Evolutionary conservation across 37 sponge, comb jelly and placozoan species (phyloP).

Genomic region (Ephydatia muelleri): DNA sequence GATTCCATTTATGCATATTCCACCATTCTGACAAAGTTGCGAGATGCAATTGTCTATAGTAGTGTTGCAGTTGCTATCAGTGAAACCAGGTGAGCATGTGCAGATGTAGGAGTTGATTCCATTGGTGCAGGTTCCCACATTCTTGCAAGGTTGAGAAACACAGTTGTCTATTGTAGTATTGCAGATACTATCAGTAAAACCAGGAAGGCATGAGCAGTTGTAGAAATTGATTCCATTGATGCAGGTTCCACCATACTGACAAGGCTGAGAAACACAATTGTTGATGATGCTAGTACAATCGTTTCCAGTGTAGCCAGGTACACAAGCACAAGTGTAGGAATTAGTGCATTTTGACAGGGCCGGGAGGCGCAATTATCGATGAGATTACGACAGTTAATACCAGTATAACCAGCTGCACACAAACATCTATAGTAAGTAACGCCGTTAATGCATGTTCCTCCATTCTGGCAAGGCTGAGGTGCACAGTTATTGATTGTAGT

Average conservation of each 20-base stretch:
- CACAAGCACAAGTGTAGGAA: slow-evolving; percentile 27
- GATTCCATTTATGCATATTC: no score
- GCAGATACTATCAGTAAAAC: slow-evolving; percentile 46
- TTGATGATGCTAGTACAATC: slow-evolving; percentile 8
- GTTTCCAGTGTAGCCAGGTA: slow-evolving; percentile 31
- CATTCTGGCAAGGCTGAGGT: slow-evolving; percentile 30
- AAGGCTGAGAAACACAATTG: slow-evolving; percentile 34
- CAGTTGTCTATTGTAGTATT: slow-evolving; percentile 41
- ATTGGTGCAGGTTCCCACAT: slow-evolving; percentile 37
- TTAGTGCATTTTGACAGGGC: no score
- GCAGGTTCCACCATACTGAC: slow-evolving; percentile 32
- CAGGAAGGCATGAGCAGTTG: slow-evolving; percentile 23
- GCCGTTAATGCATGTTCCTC: slow-evolving; percentile 44
- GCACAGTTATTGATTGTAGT: slow-evolving; percentile 42
- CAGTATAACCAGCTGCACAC: slow-evolving; percentile 49
- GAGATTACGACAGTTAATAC: slow-evolving; percentile 33
- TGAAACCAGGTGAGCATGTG: no score
- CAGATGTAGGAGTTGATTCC: no score
- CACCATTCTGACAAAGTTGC: no score
- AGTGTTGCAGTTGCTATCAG: no score
- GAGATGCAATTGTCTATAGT: no score
- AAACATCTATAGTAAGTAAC: slow-evolving; percentile 28
- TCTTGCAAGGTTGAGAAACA: slow-evolving; percentile 20
- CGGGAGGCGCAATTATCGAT: no score
- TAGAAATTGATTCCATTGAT: slow-evolving; percentile 12